Evolutionary conservation across 2,797 vertebrate species (phyloP).

Genomic region (Fistularia commersonii): DNA sequence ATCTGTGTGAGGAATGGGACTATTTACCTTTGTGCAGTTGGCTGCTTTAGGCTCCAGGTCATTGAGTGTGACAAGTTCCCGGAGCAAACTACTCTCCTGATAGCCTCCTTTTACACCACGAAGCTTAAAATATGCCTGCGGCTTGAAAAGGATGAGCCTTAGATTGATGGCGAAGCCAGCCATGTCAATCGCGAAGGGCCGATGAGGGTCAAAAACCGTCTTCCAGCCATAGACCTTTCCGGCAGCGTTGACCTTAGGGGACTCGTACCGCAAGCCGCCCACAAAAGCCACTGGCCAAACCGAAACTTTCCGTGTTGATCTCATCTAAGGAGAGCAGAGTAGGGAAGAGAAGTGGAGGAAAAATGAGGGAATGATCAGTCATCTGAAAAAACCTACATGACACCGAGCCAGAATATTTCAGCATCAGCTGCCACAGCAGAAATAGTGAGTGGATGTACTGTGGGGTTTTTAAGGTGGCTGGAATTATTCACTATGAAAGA

Average conservation of each 20-base stretch:
- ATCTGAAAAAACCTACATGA: conserved; percentile 36
- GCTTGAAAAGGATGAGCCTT: conserved; percentile 90
- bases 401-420: conserved; percentile 29
- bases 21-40: conserved; percentile 96
- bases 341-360: conserved; percentile 18
- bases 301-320: conserved; percentile 90
- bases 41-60: conserved; percentile 99
- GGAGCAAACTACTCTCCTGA: conserved; percentile 96
- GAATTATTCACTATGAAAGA: conserved; percentile 40
- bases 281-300: conserved; percentile 98
- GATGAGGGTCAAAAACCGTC: conserved; percentile 94
- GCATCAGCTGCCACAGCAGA: conserved; percentile 21
- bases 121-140: conserved; percentile 97
- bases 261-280: conserved; percentile 92
- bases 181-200: conserved; percentile 99
- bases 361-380: conserved; percentile 41
- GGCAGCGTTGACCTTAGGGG: conserved; percentile 91
- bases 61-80: conserved; percentile 92
- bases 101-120: conserved; percentile 96
- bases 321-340: conserved; percentile 79
- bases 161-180: conserved; percentile 96
- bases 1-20: neutral
- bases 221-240: conserved; percentile 99
- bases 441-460: conserved; percentile 12
- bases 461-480: conserved; percentile 24